Conservation (phyloP, 2,888 invertebrate genomes). For the Caenorhabditis japonica region DNA sequence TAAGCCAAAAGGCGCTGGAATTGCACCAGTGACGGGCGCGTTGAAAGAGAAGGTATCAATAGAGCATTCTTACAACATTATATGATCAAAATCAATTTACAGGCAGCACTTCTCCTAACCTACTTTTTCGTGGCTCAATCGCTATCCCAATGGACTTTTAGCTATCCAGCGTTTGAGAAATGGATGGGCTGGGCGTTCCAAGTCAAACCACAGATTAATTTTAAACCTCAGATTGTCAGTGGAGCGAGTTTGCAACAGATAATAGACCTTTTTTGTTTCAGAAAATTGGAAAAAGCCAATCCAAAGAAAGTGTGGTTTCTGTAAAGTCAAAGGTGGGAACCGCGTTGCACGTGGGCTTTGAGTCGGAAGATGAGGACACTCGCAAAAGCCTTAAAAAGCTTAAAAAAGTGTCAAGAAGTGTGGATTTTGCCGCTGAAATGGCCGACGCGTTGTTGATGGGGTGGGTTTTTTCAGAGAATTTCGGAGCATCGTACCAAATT, state of each 20-base stretch:
- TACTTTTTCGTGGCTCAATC: slow-evolving; percentile 51
- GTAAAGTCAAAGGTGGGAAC: slow-evolving; percentile 33
- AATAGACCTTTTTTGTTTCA: slow-evolving; percentile 7
- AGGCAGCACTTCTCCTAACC: slow-evolving; percentile 20
- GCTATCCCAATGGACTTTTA: slow-evolving; percentile 27
- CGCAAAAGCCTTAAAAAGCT: slow-evolving; percentile 30
- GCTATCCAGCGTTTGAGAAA: slow-evolving; percentile 13
- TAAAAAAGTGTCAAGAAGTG: slow-evolving; percentile 7
- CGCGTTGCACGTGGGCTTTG: slow-evolving; percentile 15
- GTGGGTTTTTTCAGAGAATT: neutral
- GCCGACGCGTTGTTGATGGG: slow-evolving; percentile 13
- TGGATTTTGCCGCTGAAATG: slow-evolving; percentile 32
- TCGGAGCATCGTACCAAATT: no score
- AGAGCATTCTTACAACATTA: no score
- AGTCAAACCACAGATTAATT: slow-evolving; percentile 46
- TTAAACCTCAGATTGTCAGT: slow-evolving; percentile 54
- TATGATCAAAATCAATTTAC: no score
- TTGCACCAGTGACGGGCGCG: slow-evolving; percentile 13
- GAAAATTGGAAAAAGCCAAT: slow-evolving; percentile 47
- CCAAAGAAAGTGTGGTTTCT: slow-evolving; percentile 23
- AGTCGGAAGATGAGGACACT: slow-evolving; percentile 36
- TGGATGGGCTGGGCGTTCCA: slow-evolving; percentile 48
- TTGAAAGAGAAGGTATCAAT: slow-evolving; percentile 23
- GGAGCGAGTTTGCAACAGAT: no score
- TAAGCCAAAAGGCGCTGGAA: slow-evolving; percentile 25